A percentile compares a stretch with the other conserved stretches of the same genome.
phyloP scores from a whole-genome alignment of 2,113 vertebrate species.

The Elachura formosa region DNA sequence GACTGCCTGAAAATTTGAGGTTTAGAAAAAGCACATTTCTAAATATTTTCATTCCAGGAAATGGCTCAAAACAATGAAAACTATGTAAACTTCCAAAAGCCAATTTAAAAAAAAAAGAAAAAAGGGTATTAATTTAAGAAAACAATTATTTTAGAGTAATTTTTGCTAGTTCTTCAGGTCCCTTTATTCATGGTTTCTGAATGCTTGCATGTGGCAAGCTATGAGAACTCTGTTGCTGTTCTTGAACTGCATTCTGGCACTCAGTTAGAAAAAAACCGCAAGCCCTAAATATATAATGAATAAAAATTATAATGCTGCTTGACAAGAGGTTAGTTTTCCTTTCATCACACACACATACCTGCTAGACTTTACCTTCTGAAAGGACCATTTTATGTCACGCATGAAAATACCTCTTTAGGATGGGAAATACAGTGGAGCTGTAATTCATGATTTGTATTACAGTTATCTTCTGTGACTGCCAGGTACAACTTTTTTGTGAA shows the following conservation, averaged over 20 bases:
- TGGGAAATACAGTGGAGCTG: background rate
- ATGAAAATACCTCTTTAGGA: background rate
- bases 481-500: conserved; percentile 19
- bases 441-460: conserved; percentile 16
- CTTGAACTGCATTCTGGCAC: background rate
- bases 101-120: background rate
- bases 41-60: background rate
- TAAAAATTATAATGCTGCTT: background rate
- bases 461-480: conserved; percentile 2
- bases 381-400: background rate
- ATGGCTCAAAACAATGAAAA: background rate
- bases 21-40: background rate
- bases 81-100: background rate
- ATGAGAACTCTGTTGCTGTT: background rate
- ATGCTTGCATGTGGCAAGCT: background rate
- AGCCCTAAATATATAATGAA: background rate
- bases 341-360: background rate
- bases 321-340: background rate
- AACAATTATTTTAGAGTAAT: background rate
- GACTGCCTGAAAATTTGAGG: background rate
- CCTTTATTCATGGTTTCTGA: background rate
- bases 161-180: background rate
- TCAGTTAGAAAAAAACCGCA: background rate
- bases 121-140: background rate
- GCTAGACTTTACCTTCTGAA: background rate